phyloP scores from a whole-genome alignment of 2,797 vertebrate genomes.

The Hapalemur alaotrensis region DNA sequence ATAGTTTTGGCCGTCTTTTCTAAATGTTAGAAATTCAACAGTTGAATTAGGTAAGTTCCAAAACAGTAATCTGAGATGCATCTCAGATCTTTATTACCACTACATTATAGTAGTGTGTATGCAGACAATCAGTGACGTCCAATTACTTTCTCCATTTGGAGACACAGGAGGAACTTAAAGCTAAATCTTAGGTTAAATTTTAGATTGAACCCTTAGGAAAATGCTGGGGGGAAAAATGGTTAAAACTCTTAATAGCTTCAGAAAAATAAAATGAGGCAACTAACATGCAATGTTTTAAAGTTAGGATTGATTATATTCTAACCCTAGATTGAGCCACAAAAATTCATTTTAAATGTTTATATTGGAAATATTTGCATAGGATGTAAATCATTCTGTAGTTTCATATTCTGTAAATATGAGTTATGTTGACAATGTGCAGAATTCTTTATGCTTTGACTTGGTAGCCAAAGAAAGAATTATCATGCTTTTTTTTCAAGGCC shows the following conservation, averaged over 20 bases:
- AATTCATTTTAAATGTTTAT: constrained; percentile 76
- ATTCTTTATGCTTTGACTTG: constrained; percentile 85
- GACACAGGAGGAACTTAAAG: constrained; percentile 81
- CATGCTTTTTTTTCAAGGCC: constrained; percentile 76
- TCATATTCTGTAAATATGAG: constrained; percentile 83
- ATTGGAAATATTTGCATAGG: constrained; percentile 78
- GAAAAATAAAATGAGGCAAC: constrained; percentile 71
- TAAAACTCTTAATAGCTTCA: constrained; percentile 80
- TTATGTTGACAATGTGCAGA: constrained; percentile 80
- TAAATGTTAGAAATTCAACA: constrained; percentile 81
- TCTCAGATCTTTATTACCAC: constrained; percentile 85
- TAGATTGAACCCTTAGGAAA: constrained; percentile 77
- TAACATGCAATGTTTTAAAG: constrained; percentile 71
- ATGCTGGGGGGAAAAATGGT: constrained; percentile 64
- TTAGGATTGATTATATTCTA: constrained; percentile 77
- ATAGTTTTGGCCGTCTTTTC: constrained; percentile 87
- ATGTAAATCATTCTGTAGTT: constrained; percentile 80
- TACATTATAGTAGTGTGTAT: constrained; percentile 89
- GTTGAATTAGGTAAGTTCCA: constrained; percentile 76
- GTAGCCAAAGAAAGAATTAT: constrained; percentile 86
- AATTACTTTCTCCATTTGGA: constrained; percentile 84
- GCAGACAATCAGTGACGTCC: constrained; percentile 87
- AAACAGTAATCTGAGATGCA: constrained; percentile 79
- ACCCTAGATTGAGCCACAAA: constrained; percentile 70
- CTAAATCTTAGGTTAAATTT: constrained; percentile 81